A percentile compares a stretch with the other conserved stretches of the same genome.
These are phyloP conservation scores for Micrastur ruficollis DNA, from an alignment of 2,797 vertebrate species.

Conservation along the genomic window DNA sequence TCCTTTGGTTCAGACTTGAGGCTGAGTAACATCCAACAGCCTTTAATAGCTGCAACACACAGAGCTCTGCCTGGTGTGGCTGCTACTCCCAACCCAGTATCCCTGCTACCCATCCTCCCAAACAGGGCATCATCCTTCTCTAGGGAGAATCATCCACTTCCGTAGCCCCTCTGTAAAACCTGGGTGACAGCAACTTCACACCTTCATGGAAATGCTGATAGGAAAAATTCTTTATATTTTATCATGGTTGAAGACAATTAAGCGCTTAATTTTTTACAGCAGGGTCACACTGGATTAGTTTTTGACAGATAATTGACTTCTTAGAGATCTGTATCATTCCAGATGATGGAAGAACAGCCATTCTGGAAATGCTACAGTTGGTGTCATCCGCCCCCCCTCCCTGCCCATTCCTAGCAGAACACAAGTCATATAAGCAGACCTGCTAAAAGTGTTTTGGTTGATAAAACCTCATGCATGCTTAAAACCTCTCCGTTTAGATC, in stretches of 20 bases:
- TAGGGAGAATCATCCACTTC: background rate
- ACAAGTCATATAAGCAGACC: background rate
- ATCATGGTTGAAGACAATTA: background rate
- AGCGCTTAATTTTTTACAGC: background rate
- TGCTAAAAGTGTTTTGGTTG: background rate
- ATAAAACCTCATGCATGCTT: accelerated
- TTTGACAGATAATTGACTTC: background rate
- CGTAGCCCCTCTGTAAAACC: background rate
- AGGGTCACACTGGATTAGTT: background rate
- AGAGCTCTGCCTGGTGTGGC: background rate
- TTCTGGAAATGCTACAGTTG: background rate
- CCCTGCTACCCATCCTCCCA: background rate
- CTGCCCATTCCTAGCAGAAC: background rate
- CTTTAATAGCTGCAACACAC: background rate
- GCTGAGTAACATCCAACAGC: background rate
- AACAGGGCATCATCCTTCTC: background rate
- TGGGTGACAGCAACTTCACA: background rate
- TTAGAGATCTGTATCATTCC: background rate
- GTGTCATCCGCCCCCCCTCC: too few species aligned
- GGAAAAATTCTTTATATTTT: background rate
- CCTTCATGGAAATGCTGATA: background rate
- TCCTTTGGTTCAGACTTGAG: background rate
- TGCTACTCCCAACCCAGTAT: background rate
- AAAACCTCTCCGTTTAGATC: background rate
- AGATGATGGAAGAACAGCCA: background rate